Evolutionary conservation across 1,140 invertebrate species (phyloP), one percentile per base, ranked within the genome.

Genomic region (Geopemphigus sp.): DNA sequence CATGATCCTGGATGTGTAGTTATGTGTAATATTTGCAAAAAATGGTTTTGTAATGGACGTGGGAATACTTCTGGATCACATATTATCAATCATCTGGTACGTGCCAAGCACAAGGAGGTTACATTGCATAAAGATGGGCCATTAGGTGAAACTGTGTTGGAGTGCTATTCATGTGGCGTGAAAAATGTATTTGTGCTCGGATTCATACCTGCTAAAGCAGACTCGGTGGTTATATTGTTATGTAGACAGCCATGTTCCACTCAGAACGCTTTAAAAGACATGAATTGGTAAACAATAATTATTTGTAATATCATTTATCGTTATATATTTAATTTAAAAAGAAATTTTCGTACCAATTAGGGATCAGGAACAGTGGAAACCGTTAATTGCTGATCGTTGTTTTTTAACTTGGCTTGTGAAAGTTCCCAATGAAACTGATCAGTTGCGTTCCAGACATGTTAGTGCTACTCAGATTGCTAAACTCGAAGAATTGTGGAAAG

Each of bases 301-400:
- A n/a, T 50, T 50, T 26, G 15, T 19, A 17, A 22, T 63, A 56
- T 68, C 11, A 22, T 81, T 24, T 81, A 12, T 11, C 26, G 10
- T 63, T 11, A 61, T 5, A 24, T 39, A 22, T 26, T 63, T 24
- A 39, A 29, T 57, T 19, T 24, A 14, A 63, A 45, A 64, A 53
- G 1, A 39, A 39, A 39, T 39, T 39, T 39, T 29, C 29, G 19
- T 10, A 54, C 32, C 17, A 19, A 14, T 82, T 83, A 84, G 87
- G 96, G 96, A 98, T 88, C 95, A 97, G 86, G 96, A 97, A 81
- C 95, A 98, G 85, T 99, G 98, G 98, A 98, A 98, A 85, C 97
- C 98, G 0, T 87, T 99, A 17, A 97, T 98, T 76, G 91, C 95
- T 82, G 98, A 99, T 86, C 92, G 97, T 32, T 94, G 94, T 83